A percentile compares a stretch with the other conserved stretches of the same genome.
Conservation (phyloP, 2,888 invertebrate species). For the Pristionchus fissidentatus region DNA sequence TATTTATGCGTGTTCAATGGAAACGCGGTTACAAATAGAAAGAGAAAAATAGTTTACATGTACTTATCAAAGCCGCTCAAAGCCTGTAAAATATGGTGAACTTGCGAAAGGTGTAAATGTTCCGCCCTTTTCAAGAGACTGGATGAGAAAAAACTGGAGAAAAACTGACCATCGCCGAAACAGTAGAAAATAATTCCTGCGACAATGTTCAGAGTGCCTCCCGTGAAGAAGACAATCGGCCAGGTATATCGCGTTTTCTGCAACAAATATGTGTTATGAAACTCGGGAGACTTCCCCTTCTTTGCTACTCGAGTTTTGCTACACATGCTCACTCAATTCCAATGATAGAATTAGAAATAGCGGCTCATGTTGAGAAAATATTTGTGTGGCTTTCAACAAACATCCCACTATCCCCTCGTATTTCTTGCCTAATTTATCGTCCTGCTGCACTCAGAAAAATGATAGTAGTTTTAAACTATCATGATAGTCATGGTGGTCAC, state of each 20-base stretch:
- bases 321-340: too few relatives aligned
- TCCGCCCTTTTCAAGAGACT: neutral
- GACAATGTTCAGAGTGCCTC: neutral
- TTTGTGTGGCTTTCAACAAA: too few relatives aligned
- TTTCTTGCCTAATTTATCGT: too few relatives aligned
- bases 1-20: too few relatives aligned
- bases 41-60: too few relatives aligned
- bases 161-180: conserved; percentile 28
- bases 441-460: too few relatives aligned
- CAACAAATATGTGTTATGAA: neutral
- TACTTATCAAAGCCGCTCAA: neutral
- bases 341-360: too few relatives aligned
- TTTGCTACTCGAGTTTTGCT: too few relatives aligned
- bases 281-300: too few relatives aligned
- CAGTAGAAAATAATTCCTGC: conserved; percentile 27
- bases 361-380: neutral
- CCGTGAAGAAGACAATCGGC: conserved; percentile 43
- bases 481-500: too few relatives aligned
- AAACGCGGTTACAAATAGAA: neutral
- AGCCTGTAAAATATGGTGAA: neutral
- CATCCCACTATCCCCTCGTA: too few relatives aligned
- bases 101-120: neutral
- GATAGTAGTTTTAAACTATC: too few relatives aligned
- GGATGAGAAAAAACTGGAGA: neutral
- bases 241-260: conserved; percentile 45